phyloP scores from a whole-genome alignment of 2,797 vertebrate genomes.

The Austrolebias charrua region DNA sequence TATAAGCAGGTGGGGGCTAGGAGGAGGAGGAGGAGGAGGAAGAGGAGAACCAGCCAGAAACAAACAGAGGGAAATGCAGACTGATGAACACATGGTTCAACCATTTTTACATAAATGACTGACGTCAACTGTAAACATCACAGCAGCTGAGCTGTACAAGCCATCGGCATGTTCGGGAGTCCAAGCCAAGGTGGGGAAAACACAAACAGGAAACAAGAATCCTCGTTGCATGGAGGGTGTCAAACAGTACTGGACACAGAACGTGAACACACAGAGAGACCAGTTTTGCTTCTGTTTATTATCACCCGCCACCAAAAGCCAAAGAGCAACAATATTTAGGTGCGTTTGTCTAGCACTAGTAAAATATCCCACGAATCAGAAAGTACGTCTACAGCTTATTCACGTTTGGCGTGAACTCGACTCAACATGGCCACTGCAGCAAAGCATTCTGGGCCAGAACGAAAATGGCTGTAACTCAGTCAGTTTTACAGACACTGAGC shows the following conservation, averaged over 20 bases:
- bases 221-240: slow-evolving; percentile 15
- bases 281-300: slow-evolving; percentile 17
- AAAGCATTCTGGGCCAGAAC: no score
- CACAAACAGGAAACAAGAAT: slow-evolving; percentile 10
- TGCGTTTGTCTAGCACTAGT: no score
- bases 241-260: slow-evolving; percentile 44
- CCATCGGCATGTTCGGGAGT: slow-evolving; percentile 32
- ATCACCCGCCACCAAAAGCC: background rate
- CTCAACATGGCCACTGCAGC: no score
- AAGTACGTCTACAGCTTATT: no score
- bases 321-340: no score
- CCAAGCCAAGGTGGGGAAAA: slow-evolving; percentile 30
- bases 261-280: slow-evolving; percentile 57
- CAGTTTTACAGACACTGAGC: no score
- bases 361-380: no score
- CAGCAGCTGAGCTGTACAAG: slow-evolving; percentile 35
- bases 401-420: no score
- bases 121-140: slow-evolving; percentile 33
- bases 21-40: background rate
- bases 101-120: slow-evolving; percentile 36
- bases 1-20: slow-evolving; percentile 39
- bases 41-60: slow-evolving; percentile 47
- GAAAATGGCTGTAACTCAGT: no score
- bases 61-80: slow-evolving; percentile 36
- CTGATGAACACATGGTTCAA: slow-evolving; percentile 24